A percentile compares a stretch with the other conserved stretches of the same genome.
Conservation (phyloP, 2,888 invertebrate species). For the Apodemia zela region DNA sequence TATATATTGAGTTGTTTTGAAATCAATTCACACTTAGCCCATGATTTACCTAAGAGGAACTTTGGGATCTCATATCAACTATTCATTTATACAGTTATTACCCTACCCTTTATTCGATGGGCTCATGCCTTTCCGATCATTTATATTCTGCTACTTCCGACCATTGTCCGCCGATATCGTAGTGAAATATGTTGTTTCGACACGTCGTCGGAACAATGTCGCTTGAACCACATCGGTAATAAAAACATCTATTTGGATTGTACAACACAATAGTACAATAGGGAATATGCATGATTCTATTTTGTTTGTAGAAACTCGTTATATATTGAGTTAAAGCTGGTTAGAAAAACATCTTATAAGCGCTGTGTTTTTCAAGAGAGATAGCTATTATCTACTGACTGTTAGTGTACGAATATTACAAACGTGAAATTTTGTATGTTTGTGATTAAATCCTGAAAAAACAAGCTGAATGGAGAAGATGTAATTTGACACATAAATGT, state of each 20-base stretch:
- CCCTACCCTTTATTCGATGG: conserved; percentile 62
- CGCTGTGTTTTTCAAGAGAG: no score
- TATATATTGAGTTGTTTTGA: not conserved
- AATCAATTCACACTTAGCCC: not conserved
- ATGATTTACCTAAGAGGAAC: conserved; percentile 7
- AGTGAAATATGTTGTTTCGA: conserved; percentile 76
- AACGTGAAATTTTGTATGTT: no score
- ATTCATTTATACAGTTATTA: conserved; percentile 35
- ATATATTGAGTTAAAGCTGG: no score
- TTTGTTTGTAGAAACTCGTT: not conserved
- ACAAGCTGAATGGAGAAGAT: no score
- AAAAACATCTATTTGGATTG: conserved; percentile 14
- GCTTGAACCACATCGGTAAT: conserved; percentile 24
- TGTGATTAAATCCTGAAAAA: no score
- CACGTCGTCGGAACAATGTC: conserved; percentile 58
- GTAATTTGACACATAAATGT: no score
- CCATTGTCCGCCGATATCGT: conserved; percentile 72
- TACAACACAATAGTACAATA: conserved; percentile 5
- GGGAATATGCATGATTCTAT: not conserved
- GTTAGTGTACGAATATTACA: no score
- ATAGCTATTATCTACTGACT: no score
- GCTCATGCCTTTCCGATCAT: conserved; percentile 69
- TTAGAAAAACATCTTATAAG: no score
- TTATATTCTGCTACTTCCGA: conserved; percentile 75
- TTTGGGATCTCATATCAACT: conserved; percentile 5